Conservation (phyloP, 2,113 vertebrate species). For the Neolamprologus sp. region DNA sequence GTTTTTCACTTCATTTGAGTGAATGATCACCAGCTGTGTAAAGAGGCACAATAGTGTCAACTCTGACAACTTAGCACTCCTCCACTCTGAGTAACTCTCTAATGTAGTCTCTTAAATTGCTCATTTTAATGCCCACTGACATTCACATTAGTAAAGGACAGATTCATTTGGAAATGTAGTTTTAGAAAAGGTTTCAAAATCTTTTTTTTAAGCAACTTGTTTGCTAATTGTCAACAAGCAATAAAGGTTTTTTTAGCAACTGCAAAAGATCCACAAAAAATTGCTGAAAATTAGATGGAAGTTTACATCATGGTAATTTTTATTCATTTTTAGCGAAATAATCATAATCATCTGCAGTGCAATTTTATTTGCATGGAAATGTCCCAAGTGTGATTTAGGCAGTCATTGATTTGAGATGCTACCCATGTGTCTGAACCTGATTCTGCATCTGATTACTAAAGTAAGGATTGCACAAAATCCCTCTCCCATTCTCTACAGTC, state of each 20-base stretch:
- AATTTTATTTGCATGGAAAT: neutral
- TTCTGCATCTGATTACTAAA: neutral
- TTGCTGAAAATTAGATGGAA: neutral
- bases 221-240: neutral
- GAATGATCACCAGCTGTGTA: conserved; percentile 2
- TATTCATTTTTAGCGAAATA: neutral
- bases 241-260: neutral
- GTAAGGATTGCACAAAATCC: neutral
- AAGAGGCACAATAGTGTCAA: conserved; percentile 7
- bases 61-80: neutral
- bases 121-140: neutral
- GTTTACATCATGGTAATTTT: neutral
- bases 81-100: neutral
- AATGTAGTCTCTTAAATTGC: neutral
- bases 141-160: neutral
- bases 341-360: neutral
- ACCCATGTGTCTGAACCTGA: neutral
- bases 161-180: neutral
- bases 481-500: neutral
- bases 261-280: neutral
- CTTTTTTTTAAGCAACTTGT: neutral
- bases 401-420: neutral
- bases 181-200: neutral
- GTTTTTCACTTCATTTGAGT: conserved; percentile 39
- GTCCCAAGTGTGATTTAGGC: neutral